Base-by-base conservation (phyloP, 2,113 vertebrate species). In the Ploceus nigricollis region DNA sequence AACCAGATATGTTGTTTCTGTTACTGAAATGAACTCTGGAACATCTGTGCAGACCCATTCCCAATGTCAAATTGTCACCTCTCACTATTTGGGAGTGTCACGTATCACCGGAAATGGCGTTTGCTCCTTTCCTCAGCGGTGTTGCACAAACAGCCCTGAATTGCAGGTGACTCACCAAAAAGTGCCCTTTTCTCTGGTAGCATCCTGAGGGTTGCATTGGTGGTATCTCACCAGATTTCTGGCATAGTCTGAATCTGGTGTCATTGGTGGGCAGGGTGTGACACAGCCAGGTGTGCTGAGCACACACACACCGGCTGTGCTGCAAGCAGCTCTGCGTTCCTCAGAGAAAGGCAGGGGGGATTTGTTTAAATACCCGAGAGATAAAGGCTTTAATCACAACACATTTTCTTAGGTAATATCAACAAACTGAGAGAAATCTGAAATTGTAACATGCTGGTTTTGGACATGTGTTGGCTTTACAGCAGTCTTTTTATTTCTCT, bases 81-180 rank as follows among this genome's bases (percentile, higher is more conserved):
- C 28, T 22, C 28, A 8, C 28, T 57, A 5, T 24, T 6, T 45
- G 76, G 50, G 58, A 96, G 58, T 21, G 71, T 10, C 2, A 4
- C 1, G 1, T 11, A 40, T 47, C 73, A 44, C 30, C 8, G 28
- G 72, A 57, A 76, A 42, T 0, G 1, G 4, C 15, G 35, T 23
- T 72, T 23, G 40, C 50, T 64, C 58, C 77, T 75, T 22, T 71
- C 51, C 73, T 82, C 53, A 48, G 12, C 0, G 0, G 1, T 1
- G 1, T 72, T 92, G 70, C 88, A 56, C 50, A 31, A 88, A n/a
- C 22, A 37, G 76, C 40, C 10, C 45, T 7, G 63, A 58, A 39
- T 44, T 22, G 7, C 4, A 16, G 63, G 53, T 93, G 91, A 85
- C 73, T 94, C 78, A 87, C 56, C 51, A 21, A 17, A 75, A 87